Evolutionary conservation across 1,140 invertebrate species (phyloP), one percentile per base, ranked within the genome.

Genomic region (Pentalonia nigronervosa): DNA sequence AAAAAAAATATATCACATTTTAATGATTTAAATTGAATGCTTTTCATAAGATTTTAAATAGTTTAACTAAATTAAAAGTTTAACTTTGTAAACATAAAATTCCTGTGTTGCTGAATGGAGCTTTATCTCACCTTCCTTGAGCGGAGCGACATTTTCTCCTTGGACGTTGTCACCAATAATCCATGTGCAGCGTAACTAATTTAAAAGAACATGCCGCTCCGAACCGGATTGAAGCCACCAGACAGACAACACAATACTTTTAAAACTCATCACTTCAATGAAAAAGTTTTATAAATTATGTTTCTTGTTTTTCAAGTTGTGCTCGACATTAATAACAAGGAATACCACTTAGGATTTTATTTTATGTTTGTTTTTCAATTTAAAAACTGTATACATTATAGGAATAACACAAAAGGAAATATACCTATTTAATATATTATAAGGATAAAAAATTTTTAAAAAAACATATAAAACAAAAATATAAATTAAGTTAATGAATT

Each of bases 71-170:
- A n/a, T 45, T 89, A 50, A 34, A 50, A 89, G 23, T 41, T 89
- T 30, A 23, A 91, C 47, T 91, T 91, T 50, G 47, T 92, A 83
- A 67, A 83, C 90, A 91, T 91, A 91, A 81, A 81, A 91, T 45
- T 76, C 60, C 9, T 92, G 60, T 92, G 76, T 92, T 92, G 90
- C 45, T 21, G 90, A 92, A 92, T 92, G 90, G 90, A 92, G 90
- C 90, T 83, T 81, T 83, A 92, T 92, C 76, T 92, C 76, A 92
- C 60, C 90, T 92, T 92, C 90, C 53, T 90, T 67, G 25, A 90
- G 56, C 89, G 56, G 89, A 92, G 90, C 90, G 90, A 92, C 90
- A 92, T 92, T 92, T 92, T 92, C 90, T 92, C 60, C 76, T 92
- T 83, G 76, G 47, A 91, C 9, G 60, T 92, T 50, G 34, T 92